Conservation (phyloP, 1,140 invertebrate genomes). For the Onthophagus taurus region DNA sequence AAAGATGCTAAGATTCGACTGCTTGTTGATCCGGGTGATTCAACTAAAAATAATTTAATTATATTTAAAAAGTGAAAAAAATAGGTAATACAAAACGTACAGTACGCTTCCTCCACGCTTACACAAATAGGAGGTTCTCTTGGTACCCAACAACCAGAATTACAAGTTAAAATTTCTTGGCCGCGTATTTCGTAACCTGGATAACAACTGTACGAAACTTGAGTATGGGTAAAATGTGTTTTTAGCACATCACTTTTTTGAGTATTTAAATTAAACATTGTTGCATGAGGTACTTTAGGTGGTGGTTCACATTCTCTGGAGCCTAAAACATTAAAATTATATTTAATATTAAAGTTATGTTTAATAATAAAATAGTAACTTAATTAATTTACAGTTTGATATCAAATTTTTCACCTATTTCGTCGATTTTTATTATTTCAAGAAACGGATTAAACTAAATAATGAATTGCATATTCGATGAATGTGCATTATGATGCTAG, state of each 20-base stretch:
- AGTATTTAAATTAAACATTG: slow-evolving; percentile 11
- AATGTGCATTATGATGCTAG: too few species aligned
- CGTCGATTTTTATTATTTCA: too few species aligned
- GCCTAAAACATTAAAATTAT: slow-evolving; percentile 1
- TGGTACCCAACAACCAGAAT: slow-evolving; percentile 39
- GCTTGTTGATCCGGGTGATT: slow-evolving; percentile 20
- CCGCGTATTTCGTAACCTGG: slow-evolving; percentile 39
- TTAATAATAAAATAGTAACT: too few species aligned
- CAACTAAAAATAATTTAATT: neutral
- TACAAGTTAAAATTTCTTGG: slow-evolving; percentile 35
- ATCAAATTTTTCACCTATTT: too few species aligned
- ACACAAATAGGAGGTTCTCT: slow-evolving; percentile 26
- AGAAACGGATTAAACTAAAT: too few species aligned
- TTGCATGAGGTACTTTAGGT: slow-evolving; percentile 20
- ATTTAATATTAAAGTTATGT: too few species aligned
- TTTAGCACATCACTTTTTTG: neutral
- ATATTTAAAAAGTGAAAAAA: neutral
- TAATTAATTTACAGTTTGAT: too few species aligned
- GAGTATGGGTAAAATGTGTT: slow-evolving; percentile 28
- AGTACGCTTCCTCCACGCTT: slow-evolving; percentile 6
- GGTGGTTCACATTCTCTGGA: slow-evolving; percentile 24
- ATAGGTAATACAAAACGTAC: slow-evolving; percentile 3
- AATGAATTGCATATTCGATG: too few species aligned
- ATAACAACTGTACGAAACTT: slow-evolving; percentile 38
- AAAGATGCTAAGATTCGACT: slow-evolving; percentile 34